Evolutionary conservation across 2,113 vertebrate genomes (phyloP), one percentile per base, ranked within the genome.

Genomic region (Cygnus buccinator): DNA sequence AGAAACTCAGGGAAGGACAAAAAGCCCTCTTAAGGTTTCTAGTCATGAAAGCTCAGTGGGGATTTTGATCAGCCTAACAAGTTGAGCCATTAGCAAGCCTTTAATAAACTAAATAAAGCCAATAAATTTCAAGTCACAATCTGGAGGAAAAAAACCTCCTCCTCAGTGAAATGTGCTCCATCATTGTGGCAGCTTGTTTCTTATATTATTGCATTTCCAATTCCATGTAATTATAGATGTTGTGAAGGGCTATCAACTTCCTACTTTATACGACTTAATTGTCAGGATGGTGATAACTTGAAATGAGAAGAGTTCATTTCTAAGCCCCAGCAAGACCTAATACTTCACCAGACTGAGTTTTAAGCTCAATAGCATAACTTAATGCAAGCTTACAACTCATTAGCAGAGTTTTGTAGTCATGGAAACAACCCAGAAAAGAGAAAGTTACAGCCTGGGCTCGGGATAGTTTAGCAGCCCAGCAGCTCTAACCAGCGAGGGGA

Each of bases 161-260:
- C 52, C 75, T 78, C 70, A 70, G 55, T 22, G 62, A 37, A 85
- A 81, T 12, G 37, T 55, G 96, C 94, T 92, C 80, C 62, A 79
- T 92, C 87, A 85, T 10, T 41, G 83, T 82, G 88, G 84, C 90
- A 95, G 61, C 70, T 94, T 89, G 61, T 79, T 95, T 87, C 73
- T 88, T 93, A 54, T 23, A 50, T 79, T 93, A 92, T 17, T 89
- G 93, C 90, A 79, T 94, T 96, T 89, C 87, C 94, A 91, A 50
- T 79, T 92, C 77, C 62, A 35, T 5, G 50, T 85, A 89, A 96
- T 96, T 91, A 91, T 6, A 92, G 84, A 54, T 92, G 80, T 55
- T 75, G 44, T 15, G 90, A 90, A 87, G 58, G 77, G 75, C 86
- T 89, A 95, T 87, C 77, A 84, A 91, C 91, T 96, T 85, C 66